These are phyloP conservation scores for Lycodopsis pacificus DNA, from an alignment of 2,797 vertebrate species.

Conservation along the genomic window DNA sequence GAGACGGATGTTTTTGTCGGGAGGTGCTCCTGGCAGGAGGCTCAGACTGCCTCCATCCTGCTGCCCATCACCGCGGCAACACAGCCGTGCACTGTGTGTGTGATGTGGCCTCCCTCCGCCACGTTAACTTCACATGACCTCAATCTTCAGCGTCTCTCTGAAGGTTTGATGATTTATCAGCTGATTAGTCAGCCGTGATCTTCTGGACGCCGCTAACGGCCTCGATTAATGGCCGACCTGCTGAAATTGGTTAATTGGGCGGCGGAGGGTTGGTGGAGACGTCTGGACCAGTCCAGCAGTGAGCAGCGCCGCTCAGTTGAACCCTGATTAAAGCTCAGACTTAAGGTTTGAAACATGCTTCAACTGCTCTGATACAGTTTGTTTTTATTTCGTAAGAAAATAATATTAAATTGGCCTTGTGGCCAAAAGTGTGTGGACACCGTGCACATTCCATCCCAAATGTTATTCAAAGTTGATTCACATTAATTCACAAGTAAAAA, in stretches of 20 bases:
- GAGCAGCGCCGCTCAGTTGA: not conserved
- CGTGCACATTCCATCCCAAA: too few relatives aligned
- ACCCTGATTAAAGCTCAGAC: not conserved
- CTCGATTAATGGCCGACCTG: constrained; percentile 12
- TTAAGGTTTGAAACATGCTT: not conserved
- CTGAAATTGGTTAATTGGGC: constrained; percentile 44
- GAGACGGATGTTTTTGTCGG: constrained; percentile 11
- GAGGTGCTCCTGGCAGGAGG: constrained; percentile 6
- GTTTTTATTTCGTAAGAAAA: too few relatives aligned
- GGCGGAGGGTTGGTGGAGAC: constrained; percentile 3
- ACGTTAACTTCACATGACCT: constrained; percentile 41
- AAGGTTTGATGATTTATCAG: constrained; percentile 51
- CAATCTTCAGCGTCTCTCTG: constrained; percentile 24
- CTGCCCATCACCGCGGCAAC: not conserved
- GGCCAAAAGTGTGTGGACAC: not conserved
- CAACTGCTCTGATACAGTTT: not conserved
- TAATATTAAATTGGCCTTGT: too few relatives aligned
- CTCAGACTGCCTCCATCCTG: not conserved
- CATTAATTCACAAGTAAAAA: not conserved
- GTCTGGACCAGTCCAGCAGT: constrained; percentile 19
- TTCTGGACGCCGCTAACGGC: constrained; percentile 10
- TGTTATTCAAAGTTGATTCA: not conserved
- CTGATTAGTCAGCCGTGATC: constrained; percentile 36
- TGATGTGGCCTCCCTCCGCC: constrained; percentile 5
- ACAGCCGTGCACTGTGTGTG: not conserved